Conservation (phyloP, 1,140 invertebrate genomes). For the Nasonia giraulti region DNA sequence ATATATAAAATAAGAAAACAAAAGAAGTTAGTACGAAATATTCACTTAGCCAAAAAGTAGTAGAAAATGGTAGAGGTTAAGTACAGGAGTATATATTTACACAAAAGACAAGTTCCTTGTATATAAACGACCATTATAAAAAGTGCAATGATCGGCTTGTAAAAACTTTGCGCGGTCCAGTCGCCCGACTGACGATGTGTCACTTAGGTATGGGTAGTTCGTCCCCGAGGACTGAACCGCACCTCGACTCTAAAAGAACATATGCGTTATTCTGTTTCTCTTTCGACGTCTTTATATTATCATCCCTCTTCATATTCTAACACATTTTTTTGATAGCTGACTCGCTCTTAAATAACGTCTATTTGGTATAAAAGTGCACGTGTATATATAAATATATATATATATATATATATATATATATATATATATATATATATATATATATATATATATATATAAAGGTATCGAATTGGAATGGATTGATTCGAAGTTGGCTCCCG, state of each 20-base stretch:
- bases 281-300: conserved; percentile 11
- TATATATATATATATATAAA: not conserved
- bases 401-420: not conserved
- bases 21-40: conserved; percentile 41
- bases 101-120: conserved; percentile 45
- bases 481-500: conserved; percentile 50
- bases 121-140: conserved; percentile 40
- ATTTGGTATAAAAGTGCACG: conserved; percentile 52
- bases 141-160: conserved; percentile 22
- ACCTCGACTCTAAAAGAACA: conserved; percentile 19
- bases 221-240: not conserved
- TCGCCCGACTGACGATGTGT: not conserved
- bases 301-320: not conserved
- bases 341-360: conserved; percentile 47
- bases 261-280: not conserved
- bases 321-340: conserved; percentile 21
- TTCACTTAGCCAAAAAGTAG: conserved; percentile 33
- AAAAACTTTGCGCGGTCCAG: conserved; percentile 4
- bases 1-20: conserved; percentile 45
- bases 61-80: conserved; percentile 46
- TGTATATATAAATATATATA: conserved; percentile 39
- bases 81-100: conserved; percentile 50
- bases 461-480: conserved; percentile 52
- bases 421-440: too few species aligned
- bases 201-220: not conserved